Evolutionary conservation across 2,113 vertebrate species (phyloP).

Genomic region (Pyxicephalus adspersus): DNA sequence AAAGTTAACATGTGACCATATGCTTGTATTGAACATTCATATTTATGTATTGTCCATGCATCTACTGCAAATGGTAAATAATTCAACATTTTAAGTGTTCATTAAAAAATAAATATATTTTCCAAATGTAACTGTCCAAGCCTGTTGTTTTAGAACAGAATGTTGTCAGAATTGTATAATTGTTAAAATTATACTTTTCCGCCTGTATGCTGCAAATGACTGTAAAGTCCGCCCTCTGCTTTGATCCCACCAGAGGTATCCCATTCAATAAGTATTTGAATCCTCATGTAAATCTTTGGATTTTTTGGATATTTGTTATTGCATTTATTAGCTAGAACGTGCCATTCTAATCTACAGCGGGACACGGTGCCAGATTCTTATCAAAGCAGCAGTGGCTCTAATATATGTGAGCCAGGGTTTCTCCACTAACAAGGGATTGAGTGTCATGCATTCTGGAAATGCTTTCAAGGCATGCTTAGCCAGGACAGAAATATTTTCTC

Average conservation of each 20-base stretch:
- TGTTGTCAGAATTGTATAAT: neutral
- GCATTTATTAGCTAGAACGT: conserved; percentile 33
- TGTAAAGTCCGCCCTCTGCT: neutral
- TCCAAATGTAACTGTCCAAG: neutral
- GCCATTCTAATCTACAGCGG: conserved; percentile 57
- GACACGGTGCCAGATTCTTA: conserved; percentile 57
- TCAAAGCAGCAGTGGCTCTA: conserved; percentile 60
- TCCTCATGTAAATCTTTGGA: conserved; percentile 31
- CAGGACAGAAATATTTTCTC: conserved; percentile 44
- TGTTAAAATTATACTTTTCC: neutral
- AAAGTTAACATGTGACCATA: too few species aligned
- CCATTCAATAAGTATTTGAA: conserved; percentile 24
- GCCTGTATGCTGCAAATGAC: neutral
- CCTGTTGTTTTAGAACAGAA: neutral
- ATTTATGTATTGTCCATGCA: too few species aligned
- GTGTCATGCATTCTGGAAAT: conserved; percentile 49
- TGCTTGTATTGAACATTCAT: too few species aligned
- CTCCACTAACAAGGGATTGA: conserved; percentile 40
- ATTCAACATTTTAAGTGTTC: too few species aligned
- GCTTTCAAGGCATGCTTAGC: conserved; percentile 43
- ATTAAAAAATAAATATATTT: too few species aligned
- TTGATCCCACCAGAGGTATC: neutral
- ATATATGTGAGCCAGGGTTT: conserved; percentile 49
- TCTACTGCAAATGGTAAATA: too few species aligned
- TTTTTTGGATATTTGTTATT: conserved; percentile 42